These are phyloP conservation scores for Spea bombifrons DNA, from an alignment of 2,113 vertebrate species.

Conservation along the genomic window DNA sequence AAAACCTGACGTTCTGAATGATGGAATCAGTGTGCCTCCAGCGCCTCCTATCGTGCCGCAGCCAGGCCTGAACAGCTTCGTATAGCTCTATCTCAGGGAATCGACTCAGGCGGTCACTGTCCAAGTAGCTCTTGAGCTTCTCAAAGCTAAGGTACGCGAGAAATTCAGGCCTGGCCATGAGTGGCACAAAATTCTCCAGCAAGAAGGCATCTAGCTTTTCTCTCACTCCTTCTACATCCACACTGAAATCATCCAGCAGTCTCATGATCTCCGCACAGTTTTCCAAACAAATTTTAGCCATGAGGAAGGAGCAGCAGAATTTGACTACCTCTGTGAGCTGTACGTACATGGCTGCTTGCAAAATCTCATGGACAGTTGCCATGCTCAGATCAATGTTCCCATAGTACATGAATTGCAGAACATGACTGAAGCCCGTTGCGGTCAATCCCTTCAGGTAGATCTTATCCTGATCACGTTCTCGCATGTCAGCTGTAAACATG, in stretches of 20 bases:
- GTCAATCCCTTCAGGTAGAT: constrained; percentile 98
- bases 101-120: constrained; percentile 91
- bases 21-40: constrained; percentile 97
- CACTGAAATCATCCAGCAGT: constrained; percentile 97
- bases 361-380: constrained; percentile 95
- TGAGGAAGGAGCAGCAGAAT: constrained; percentile 97
- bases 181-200: constrained; percentile 95
- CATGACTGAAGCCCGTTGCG: constrained; percentile 93
- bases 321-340: constrained; percentile 98
- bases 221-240: constrained; percentile 95
- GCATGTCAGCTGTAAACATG: constrained; percentile 99
- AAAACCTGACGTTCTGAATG: constrained; percentile 97
- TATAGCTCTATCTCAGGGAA: constrained; percentile 97
- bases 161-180: constrained; percentile 95
- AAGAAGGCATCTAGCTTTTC: constrained; percentile 94
- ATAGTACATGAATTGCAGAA: constrained; percentile 98
- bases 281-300: constrained; percentile 98
- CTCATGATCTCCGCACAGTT: constrained; percentile 99
- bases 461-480: constrained; percentile 97
- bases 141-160: constrained; percentile 96
- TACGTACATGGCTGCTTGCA: constrained; percentile 98
- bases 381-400: constrained; percentile 98
- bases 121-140: constrained; percentile 92
- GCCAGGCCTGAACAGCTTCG: constrained; percentile 94
- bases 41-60: constrained; percentile 94